These are phyloP conservation scores for Gavialis gangeticus DNA, from an alignment of 2,113 vertebrate species.

Conservation along the genomic window DNA sequence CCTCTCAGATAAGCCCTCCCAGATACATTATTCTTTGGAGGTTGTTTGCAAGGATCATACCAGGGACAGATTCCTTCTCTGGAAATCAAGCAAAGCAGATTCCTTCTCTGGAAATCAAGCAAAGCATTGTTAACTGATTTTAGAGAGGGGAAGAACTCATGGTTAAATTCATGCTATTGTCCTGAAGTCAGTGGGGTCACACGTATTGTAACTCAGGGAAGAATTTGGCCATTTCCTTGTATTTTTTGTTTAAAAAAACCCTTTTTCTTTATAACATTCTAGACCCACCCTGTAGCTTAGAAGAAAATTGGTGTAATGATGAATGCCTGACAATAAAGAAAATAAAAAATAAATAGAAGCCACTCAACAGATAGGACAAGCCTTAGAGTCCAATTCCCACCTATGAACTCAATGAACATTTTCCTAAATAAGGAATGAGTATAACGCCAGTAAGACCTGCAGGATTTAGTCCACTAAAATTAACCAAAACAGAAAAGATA, in stretches of 20 bases:
- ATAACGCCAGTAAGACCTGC: background rate
- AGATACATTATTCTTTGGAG: background rate
- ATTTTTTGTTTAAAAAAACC: background rate
- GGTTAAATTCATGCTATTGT: background rate
- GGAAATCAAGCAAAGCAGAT: background rate
- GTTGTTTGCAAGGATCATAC: background rate
- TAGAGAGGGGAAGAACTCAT: background rate
- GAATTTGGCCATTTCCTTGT: background rate
- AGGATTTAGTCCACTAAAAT: slow-evolving; percentile 15
- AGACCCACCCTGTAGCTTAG: background rate
- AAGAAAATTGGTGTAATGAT: background rate
- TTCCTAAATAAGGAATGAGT: background rate
- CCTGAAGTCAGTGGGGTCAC: background rate
- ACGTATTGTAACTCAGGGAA: background rate
- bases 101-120: slow-evolving; percentile 29
- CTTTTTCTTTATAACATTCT: background rate
- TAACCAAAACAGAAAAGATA: background rate
- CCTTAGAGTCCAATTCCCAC: too few relatives aligned
- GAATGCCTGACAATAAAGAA: background rate
- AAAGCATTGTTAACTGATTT: background rate
- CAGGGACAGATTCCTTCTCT: slow-evolving; percentile 20
- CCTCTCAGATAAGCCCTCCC: background rate
- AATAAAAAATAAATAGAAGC: background rate
- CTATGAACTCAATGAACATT: background rate
- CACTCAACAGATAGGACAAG: background rate